Evolutionary conservation across 2,888 invertebrate species (phyloP).

Genomic region (Crossocerus cetratus): DNA sequence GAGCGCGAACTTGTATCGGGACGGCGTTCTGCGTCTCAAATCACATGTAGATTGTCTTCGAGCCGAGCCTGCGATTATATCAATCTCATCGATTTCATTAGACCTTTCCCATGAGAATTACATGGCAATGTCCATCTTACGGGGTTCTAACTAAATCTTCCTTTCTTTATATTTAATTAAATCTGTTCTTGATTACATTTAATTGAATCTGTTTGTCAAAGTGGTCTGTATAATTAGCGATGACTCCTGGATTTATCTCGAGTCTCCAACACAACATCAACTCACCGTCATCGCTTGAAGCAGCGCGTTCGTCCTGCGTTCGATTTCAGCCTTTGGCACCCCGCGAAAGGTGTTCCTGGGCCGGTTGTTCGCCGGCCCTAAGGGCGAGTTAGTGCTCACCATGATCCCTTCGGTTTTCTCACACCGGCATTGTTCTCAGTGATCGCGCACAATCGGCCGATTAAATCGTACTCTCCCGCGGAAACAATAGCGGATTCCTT

Average conservation of each 20-base stretch:
- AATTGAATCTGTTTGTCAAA: too few relatives aligned
- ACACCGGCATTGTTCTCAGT: neutral
- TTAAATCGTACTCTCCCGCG: neutral
- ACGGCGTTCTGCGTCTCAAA: too few relatives aligned
- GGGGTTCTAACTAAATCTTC: too few relatives aligned
- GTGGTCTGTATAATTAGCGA: too few relatives aligned
- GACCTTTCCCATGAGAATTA: too few relatives aligned
- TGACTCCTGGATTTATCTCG: too few relatives aligned
- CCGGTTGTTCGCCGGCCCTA: slow-evolving; percentile 73
- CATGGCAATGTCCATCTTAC: too few relatives aligned
- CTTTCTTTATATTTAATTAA: too few relatives aligned
- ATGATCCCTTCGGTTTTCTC: slow-evolving; percentile 38
- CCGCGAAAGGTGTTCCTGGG: slow-evolving; percentile 86
- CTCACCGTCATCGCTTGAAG: slow-evolving; percentile 91
- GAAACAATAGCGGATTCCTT: neutral
- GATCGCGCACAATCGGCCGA: neutral
- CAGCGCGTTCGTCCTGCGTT: slow-evolving; percentile 85
- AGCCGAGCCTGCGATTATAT: neutral
- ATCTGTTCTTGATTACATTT: too few relatives aligned
- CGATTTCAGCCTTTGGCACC: slow-evolving; percentile 86
- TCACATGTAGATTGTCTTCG: too few relatives aligned
- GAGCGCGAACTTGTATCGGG: neutral
- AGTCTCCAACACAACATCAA: slow-evolving; percentile 60
- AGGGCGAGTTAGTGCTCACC: slow-evolving; percentile 73
- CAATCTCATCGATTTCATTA: slow-evolving; percentile 1